phyloP scores from a whole-genome alignment of 30 jellyfish, hydroid and myxozoan species.

The Hydractinia echinata region DNA sequence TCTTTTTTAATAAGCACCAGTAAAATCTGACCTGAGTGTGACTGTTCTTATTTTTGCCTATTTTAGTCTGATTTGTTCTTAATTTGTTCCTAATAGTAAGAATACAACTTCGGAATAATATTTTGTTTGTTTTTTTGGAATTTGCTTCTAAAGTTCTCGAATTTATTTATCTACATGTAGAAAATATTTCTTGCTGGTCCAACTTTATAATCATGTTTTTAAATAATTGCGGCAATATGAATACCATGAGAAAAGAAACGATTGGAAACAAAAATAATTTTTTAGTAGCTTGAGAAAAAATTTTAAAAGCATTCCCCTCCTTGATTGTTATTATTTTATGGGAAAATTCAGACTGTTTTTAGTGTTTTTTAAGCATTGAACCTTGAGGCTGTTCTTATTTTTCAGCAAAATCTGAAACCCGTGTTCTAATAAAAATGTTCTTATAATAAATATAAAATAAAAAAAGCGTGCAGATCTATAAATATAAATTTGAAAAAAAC shows the following conservation, averaged over 20 bases:
- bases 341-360: too few relatives aligned
- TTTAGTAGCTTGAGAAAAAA: too few relatives aligned
- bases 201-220: too few relatives aligned
- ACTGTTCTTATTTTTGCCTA: background rate
- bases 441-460: background rate
- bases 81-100: background rate
- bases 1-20: background rate
- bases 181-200: too few relatives aligned
- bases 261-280: too few relatives aligned
- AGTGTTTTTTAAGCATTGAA: background rate
- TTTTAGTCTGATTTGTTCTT: background rate
- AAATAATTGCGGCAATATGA: background rate
- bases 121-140: background rate
- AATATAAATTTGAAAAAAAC: background rate
- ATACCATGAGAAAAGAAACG: too few relatives aligned
- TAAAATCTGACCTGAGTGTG: background rate
- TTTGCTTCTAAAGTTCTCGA: background rate
- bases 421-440: conserved; percentile 1
- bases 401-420: background rate
- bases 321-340: too few relatives aligned
- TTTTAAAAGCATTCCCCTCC: too few relatives aligned
- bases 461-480: background rate
- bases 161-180: too few relatives aligned
- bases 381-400: too few relatives aligned
- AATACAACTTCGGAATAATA: background rate